These are phyloP conservation scores for Corticium candelabrum DNA, from an alignment of 37 sponge, comb jelly and placozoan genomes.

Conservation along the genomic window DNA sequence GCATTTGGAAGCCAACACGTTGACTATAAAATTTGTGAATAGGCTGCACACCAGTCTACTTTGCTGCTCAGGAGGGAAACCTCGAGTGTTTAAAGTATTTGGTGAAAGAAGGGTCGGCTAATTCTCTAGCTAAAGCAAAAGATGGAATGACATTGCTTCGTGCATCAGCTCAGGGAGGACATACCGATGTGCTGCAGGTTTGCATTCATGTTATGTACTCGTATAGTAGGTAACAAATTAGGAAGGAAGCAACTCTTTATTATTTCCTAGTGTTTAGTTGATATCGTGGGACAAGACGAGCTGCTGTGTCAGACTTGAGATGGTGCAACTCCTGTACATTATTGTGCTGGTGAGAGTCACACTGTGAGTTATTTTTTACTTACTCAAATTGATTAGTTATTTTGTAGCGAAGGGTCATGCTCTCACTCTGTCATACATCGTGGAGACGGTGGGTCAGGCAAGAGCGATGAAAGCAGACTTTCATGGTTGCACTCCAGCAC, in stretches of 20 bases:
- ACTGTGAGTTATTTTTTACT: background rate
- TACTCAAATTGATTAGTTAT: background rate
- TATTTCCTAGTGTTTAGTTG: background rate
- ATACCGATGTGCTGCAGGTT: background rate
- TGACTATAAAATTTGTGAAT: no score
- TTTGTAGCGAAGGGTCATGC: background rate
- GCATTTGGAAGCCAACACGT: no score
- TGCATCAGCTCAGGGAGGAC: background rate
- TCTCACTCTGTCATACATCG: background rate
- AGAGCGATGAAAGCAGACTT: background rate
- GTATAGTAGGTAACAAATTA: background rate
- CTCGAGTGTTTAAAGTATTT: background rate
- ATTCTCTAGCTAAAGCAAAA: background rate
- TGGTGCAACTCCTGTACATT: background rate
- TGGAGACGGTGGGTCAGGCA: background rate
- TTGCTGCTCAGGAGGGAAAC: background rate
- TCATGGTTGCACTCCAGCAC: background rate
- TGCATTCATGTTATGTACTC: background rate
- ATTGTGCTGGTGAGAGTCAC: background rate
- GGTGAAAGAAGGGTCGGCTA: background rate
- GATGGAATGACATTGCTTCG: background rate
- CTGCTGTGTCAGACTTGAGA: background rate
- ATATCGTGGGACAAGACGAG: background rate
- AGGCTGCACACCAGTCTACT: background rate
- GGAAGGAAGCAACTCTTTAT: background rate